Percentiles rank a stretch among this genome's conserved stretches.
Conservation (phyloP, 2,113 vertebrate genomes). For the Benitochromis conjunctus region DNA sequence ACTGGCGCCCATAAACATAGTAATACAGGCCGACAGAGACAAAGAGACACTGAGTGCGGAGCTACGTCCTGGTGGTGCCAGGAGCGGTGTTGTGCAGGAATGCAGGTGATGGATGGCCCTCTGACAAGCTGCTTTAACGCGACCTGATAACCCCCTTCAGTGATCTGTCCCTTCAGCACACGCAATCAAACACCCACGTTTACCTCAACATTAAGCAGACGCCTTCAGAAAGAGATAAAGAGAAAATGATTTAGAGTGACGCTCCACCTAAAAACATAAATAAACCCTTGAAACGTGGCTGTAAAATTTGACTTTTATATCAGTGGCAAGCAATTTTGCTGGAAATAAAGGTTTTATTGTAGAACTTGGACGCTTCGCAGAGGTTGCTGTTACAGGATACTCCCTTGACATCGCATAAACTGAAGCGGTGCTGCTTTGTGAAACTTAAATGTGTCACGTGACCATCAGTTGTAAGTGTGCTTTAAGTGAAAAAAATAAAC, state of each 20-base stretch:
- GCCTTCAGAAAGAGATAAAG: background rate
- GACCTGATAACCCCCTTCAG: slow-evolving; percentile 58
- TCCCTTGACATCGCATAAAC: background rate
- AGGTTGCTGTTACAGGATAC: background rate
- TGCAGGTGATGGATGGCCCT: slow-evolving; percentile 62
- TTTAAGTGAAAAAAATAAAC: background rate
- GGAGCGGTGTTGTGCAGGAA: slow-evolving; percentile 62
- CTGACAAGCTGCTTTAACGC: slow-evolving; percentile 41
- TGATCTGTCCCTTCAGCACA: slow-evolving; percentile 16
- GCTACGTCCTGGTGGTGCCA: slow-evolving; percentile 55
- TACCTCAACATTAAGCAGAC: background rate
- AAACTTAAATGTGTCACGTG: background rate
- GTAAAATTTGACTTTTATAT: background rate
- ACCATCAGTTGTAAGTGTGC: background rate
- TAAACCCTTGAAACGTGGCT: background rate
- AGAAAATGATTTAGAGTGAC: background rate
- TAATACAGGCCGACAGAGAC: background rate
- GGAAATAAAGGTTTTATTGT: background rate
- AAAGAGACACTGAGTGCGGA: background rate
- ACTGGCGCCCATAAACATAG: background rate
- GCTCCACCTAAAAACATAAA: background rate
- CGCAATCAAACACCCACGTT: background rate
- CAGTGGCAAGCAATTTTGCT: background rate
- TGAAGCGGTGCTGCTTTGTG: background rate
- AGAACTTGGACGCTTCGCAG: background rate